Evolutionary conservation across 2,113 vertebrate species (phyloP), one percentile per base, ranked within the genome.

Genomic region (Hepsetus odoe): DNA sequence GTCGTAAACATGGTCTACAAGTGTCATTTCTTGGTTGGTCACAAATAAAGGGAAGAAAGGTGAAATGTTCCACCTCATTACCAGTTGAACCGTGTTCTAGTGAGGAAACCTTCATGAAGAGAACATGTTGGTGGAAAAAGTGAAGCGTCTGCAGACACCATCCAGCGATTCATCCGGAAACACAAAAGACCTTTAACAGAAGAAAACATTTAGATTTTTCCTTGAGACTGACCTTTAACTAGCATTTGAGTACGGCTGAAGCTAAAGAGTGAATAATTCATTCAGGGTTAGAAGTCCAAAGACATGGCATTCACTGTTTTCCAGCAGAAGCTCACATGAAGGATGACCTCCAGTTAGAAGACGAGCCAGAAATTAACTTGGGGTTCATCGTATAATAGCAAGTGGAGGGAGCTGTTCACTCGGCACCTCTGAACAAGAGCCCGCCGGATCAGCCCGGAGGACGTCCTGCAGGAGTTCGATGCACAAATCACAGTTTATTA

Each of bases 191-290:
- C 61, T 65, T 65, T 65, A 65, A 65, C 61, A 65, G 22, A 24
- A 10, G n/a, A 24, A 6, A 55, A 55, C 51, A 55, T 55, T 55
- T 55, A 8, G 51, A 55, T 55, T 55, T 55, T 22, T 55, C n/a
- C n/a, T 65, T 38, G 61, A 62, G 61, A 44, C 10, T 77, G 40
- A 62, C 66, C 76, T 35, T 51, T 62, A 56, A 44, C 64, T 56
- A 77, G 68, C 74, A 46, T 66, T 66, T 38, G 22, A 53, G 49
- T 51, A 61, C 3, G 62, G 46, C 30, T 62, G 69, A 56, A 67
- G 58, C 70, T 59, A 61, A 61, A 74, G 42, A 55, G 55, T 75
- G 42, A 78, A 74, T 79, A 77, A 82, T 79, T 58, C 72, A 53
- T 79, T 69, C 59, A 59, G 70, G 55, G 49, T 71, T 42, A 44